Base-by-base conservation (phyloP, 2,113 vertebrate genomes). In the Paracanthobrama guichenoti region DNA sequence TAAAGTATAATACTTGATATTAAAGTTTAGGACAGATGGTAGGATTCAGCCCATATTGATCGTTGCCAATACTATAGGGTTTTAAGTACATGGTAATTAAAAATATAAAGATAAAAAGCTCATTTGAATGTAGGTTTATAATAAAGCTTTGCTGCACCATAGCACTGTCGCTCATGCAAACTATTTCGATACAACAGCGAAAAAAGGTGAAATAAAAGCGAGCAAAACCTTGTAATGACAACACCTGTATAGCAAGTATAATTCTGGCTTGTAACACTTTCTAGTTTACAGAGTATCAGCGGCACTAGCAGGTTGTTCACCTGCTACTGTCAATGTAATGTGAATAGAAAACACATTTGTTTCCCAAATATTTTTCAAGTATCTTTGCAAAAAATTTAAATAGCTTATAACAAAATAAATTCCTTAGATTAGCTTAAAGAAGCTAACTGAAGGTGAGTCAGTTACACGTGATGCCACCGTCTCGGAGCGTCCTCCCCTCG, bases 341-440 rank as follows among this genome's bases (percentile, higher is more conserved):
- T 83, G 84, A 71, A 39, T 88, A 88, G 89, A 90, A 89, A 86
- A 81, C 82, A 87, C 76, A 77, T 77, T 87, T 87, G 89, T 91
- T 89, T 91, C 91, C 91, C 91, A 90, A 93, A 93, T 89, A 93
- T 94, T 64, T 90, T 95, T 95, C 93, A 95, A 94, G 94, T 95
- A 90, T 91, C 91, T 92, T 90, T 90, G 90, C 90, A 90, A 92
- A 55, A 81, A 55, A 77, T 88, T 90, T 88, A 89, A 93, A 93
- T 93, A 94, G 92, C 93, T 94, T 94, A 95, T 93, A 92, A 91
- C 89, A 89, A 94, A 92, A 93, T 89, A 88, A 90, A 91, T 88
- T 91, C 89, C 89, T 90, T 87, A 84, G 87, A 89, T 89, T 85
- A 89, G 91, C 86, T 85, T 75, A 86, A 84, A 81, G 86, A 83